These are phyloP conservation scores for Aramus guarauna DNA, from an alignment of 2,113 vertebrate genomes.

Conservation along the genomic window DNA sequence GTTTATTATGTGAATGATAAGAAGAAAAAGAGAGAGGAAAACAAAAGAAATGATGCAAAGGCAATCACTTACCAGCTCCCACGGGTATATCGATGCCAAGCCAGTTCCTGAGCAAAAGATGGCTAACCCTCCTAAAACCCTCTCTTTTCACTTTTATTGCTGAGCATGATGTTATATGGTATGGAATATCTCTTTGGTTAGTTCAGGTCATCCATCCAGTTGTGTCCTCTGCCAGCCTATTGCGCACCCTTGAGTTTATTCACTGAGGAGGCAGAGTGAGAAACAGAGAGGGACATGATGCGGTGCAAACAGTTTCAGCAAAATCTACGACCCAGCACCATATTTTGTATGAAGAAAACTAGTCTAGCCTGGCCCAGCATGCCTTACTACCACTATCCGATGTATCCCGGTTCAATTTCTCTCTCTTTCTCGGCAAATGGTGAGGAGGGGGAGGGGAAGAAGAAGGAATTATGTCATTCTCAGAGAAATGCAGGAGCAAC, in stretches of 20 bases:
- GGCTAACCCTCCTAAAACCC: neutral
- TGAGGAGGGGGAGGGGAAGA: too few species aligned
- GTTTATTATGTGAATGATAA: neutral
- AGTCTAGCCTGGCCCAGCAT: neutral
- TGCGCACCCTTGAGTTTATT: fast-evolving
- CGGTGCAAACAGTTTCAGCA: neutral
- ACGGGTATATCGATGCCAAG: neutral
- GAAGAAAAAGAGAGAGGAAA: neutral
- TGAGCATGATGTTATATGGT: neutral
- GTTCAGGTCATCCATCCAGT: neutral
- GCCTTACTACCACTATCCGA: neutral
- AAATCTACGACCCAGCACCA: neutral
- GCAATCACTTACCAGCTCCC: neutral
- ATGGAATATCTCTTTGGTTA: neutral
- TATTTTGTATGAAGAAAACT: neutral
- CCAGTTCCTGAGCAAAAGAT: neutral
- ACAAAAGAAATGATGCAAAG: neutral
- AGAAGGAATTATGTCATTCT: neutral
- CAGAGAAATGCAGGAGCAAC: neutral
- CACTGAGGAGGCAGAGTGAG: neutral
- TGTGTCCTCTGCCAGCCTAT: neutral
- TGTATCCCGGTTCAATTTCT: neutral
- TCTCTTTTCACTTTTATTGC: neutral
- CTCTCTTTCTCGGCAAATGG: neutral
- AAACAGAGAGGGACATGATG: neutral